phyloP scores from a whole-genome alignment of 2,888 invertebrate species.

The Microctonus brassicae region DNA sequence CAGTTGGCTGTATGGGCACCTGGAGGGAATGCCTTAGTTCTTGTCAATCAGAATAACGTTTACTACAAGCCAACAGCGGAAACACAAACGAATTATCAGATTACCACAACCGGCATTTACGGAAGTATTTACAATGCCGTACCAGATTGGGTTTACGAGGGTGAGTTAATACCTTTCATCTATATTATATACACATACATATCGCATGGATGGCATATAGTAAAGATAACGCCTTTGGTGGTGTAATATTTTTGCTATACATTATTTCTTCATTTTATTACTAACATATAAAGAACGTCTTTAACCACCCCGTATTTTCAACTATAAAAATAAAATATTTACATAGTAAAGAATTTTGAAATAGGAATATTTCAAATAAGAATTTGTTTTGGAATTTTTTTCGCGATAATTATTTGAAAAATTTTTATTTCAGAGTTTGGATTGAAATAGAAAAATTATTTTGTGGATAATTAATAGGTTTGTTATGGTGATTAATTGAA shows the following conservation, averaged over 20 bases:
- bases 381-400: too few relatives aligned
- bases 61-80: slow-evolving; percentile 77
- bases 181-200: background rate
- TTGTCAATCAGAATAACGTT: slow-evolving; percentile 82
- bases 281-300: background rate
- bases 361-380: too few relatives aligned
- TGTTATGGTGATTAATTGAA: too few relatives aligned
- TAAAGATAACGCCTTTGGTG: background rate
- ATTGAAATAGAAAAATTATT: too few relatives aligned
- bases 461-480: too few relatives aligned
- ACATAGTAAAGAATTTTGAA: too few relatives aligned
- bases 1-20: slow-evolving; percentile 87
- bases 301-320: background rate
- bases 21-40: slow-evolving; percentile 78
- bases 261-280: background rate
- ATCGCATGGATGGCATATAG: background rate
- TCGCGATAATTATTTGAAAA: too few relatives aligned
- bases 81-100: slow-evolving; percentile 69
- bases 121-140: slow-evolving; percentile 85
- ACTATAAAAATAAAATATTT: too few relatives aligned
- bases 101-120: slow-evolving; percentile 76
- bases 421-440: too few relatives aligned
- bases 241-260: background rate
- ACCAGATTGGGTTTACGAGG: slow-evolving; percentile 97
- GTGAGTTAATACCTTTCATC: slow-evolving; percentile 72